phyloP scores from a whole-genome alignment of 2,888 invertebrate species.

The Xylota segnis region DNA sequence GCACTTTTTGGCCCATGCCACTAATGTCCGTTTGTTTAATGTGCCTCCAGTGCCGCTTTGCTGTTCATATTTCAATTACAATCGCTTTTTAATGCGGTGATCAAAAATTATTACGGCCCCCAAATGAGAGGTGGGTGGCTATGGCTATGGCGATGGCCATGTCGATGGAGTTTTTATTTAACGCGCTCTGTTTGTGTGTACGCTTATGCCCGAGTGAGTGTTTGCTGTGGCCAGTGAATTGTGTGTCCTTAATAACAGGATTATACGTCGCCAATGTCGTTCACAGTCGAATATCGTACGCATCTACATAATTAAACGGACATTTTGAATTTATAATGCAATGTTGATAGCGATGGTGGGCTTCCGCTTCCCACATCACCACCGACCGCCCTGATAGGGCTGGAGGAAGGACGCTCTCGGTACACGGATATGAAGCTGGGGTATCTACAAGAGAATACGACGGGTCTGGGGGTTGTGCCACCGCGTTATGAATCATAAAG shows the following conservation, averaged over 20 bases:
- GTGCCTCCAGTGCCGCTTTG: conserved; percentile 65
- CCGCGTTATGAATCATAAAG: conserved; percentile 75
- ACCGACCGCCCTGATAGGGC: conserved; percentile 7
- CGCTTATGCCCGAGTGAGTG: conserved; percentile 35
- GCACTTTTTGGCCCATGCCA: conserved; percentile 32
- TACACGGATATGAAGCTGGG: conserved; percentile 21
- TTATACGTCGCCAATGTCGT: conserved; percentile 73
- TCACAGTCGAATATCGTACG: conserved; percentile 74
- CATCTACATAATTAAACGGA: conserved; percentile 76
- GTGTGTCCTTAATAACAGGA: conserved; percentile 75
- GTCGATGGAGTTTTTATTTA: conserved; percentile 8
- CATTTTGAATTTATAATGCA: conserved; percentile 77
- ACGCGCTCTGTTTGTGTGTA: conserved; percentile 32
- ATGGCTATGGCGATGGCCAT: no score
- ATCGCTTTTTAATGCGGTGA: conserved; percentile 76
- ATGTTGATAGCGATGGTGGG: conserved; percentile 69
- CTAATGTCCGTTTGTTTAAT: conserved; percentile 59
- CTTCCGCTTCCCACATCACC: conserved; percentile 45
- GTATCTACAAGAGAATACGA: conserved; percentile 16
- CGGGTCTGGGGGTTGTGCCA: conserved; percentile 16
- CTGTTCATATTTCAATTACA: conserved; percentile 76
- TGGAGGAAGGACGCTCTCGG: conserved; percentile 25
- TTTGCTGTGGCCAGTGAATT: conserved; percentile 70
- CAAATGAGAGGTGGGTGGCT: conserved; percentile 17
- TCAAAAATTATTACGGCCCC: conserved; percentile 72